Percentiles rank a stretch among this genome's conserved stretches.
phyloP scores from a whole-genome alignment of 2,888 invertebrate species.

The Latrodectus hesperus region DNA sequence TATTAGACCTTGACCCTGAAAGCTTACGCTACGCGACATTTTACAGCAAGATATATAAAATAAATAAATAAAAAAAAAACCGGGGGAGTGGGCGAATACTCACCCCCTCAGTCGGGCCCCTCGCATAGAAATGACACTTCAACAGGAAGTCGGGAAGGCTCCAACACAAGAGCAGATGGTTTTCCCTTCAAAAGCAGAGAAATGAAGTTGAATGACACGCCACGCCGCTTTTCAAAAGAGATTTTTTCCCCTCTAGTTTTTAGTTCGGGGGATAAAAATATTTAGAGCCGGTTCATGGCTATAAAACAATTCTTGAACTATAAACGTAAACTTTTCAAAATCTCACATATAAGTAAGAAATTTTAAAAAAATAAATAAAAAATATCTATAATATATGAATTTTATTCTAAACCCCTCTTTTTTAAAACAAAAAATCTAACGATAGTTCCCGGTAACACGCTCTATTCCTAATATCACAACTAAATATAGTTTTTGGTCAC shows the following conservation, averaged over 20 bases:
- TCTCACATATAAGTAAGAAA: too few species aligned
- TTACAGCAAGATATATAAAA: not conserved
- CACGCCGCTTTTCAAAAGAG: not conserved
- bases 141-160: constrained; percentile 7
- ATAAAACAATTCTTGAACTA: too few species aligned
- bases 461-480: too few species aligned
- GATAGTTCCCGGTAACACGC: too few species aligned
- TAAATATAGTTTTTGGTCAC: too few species aligned
- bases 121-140: not conserved
- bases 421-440: too few species aligned
- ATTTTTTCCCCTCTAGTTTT: not conserved
- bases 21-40: not conserved
- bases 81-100: not conserved
- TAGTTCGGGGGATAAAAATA: too few species aligned
- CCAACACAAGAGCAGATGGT: constrained; percentile 19
- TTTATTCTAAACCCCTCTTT: too few species aligned
- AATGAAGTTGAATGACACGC: constrained; percentile 16
- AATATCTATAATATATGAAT: too few species aligned
- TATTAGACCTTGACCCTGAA: constrained; percentile 35
- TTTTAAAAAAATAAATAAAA: too few species aligned
- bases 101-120: constrained; percentile 8
- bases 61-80: not conserved
- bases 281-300: too few species aligned
- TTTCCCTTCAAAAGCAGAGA: not conserved
- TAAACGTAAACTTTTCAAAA: too few species aligned